Evolutionary conservation across 64 coral and sea anemone genomes (phyloP), one percentile per base, ranked within the genome.

Genomic region (Actinia equina): DNA sequence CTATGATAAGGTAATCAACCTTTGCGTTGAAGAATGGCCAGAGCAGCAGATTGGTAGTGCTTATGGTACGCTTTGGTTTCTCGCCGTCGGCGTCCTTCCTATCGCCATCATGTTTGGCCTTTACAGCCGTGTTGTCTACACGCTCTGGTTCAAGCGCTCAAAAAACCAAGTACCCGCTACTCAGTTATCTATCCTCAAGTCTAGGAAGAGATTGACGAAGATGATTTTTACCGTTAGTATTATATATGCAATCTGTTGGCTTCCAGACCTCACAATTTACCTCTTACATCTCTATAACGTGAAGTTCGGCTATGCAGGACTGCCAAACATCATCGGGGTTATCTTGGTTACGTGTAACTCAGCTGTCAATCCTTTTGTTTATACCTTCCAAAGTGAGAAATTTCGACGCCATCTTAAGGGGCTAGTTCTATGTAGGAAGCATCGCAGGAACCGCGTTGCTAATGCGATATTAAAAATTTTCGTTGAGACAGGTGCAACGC

Each of bases 201-300:
- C 74, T 41, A 71, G 89, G 27, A 86, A 86, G 45, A 71, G 60
- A 16, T 37, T 91, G 18, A 91, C 89, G 2, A 91, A 86, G 52
- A 86, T 86, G 52, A 83, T 86, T 14, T 77, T 91, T 9, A 67
- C 64, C 17, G 84, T 91, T 14, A 91, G 83, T 58, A 26, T 91
- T 17, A 54, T 86, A 12, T 91, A 77, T 52, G 84, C 55, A 37
- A 4, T 91, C 6, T 91, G 89, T 23, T 91, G 89, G 89, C 43
- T 91, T 62, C 89, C 89, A 77, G 85, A 91, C 42, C 89, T 91
- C 0, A 80, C 70, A 62, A 16, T 91, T 41, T 64, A 83, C 86
- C 16, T 1, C 20, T 86, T 45, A 85, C 77, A 43, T 61, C 83
- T 61, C 78, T 80, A 41, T 54, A 85, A 17, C 82, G 15, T 45